A percentile compares a stretch with the other conserved stretches of the same genome.
Conservation (phyloP, 1,140 invertebrate genomes). For the Drosophila serrata region DNA sequence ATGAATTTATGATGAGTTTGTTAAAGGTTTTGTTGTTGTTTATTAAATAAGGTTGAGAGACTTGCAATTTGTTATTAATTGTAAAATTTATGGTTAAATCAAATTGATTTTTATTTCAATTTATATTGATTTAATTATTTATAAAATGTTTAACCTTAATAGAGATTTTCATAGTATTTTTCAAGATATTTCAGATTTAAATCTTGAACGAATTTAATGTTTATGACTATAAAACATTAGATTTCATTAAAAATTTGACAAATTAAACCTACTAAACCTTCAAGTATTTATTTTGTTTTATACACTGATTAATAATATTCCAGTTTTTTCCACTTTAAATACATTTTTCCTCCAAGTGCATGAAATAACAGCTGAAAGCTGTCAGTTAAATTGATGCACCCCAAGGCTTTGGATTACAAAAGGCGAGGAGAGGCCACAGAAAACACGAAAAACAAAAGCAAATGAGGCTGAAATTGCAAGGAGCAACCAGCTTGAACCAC, state of each 20-base stretch:
- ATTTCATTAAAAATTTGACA: background rate
- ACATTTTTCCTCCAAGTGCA: background rate
- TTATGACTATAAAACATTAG: background rate
- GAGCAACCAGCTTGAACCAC: conserved; percentile 20
- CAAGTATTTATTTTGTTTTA: accelerated
- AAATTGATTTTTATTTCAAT: background rate
- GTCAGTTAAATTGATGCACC: conserved; percentile 68
- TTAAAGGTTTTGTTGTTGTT: background rate
- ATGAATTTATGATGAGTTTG: no score
- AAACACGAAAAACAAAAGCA: conserved; percentile 51
- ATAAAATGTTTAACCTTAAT: background rate
- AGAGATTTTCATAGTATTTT: background rate
- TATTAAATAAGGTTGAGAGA: background rate
- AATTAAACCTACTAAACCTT: background rate
- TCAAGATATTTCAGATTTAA: no score
- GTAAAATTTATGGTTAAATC: background rate
- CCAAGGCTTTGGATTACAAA: conserved; percentile 36
- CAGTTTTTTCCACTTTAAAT: accelerated
- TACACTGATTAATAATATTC: background rate
- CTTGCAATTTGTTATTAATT: background rate
- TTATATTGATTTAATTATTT: background rate
- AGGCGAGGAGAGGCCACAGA: conserved; percentile 24
- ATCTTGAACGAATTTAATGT: background rate
- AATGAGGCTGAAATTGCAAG: conserved; percentile 72
- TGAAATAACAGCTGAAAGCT: conserved; percentile 57